Evolutionary conservation across 2,888 invertebrate species (phyloP).

Genomic region (Mesorhabditis belari): DNA sequence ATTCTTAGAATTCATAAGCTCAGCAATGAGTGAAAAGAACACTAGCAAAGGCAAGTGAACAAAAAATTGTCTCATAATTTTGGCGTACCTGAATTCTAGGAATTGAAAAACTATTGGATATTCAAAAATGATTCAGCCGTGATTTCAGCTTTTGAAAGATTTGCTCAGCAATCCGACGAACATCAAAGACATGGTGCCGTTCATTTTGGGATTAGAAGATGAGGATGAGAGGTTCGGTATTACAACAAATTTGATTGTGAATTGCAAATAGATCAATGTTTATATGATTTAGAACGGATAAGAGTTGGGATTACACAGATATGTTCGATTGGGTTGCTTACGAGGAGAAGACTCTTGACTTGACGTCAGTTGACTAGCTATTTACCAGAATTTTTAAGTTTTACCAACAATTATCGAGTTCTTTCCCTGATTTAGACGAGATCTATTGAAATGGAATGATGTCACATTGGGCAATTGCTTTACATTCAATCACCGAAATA

Average conservation of each 20-base stretch:
- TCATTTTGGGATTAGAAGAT: conserved; percentile 16
- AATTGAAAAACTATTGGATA: too few relatives aligned
- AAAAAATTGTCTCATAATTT: too few relatives aligned
- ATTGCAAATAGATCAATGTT: not conserved
- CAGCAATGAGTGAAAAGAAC: too few relatives aligned
- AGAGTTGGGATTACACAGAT: conserved; percentile 30
- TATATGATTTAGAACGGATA: conserved; percentile 3
- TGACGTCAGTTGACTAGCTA: conserved; percentile 7
- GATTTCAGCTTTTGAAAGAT: conserved; percentile 24
- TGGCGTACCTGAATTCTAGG: too few relatives aligned
- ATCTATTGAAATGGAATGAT: conserved; percentile 27
- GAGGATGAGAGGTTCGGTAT: conserved; percentile 1
- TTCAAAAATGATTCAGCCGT: not conserved
- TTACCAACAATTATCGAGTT: not conserved
- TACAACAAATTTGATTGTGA: too few relatives aligned
- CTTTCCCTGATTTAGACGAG: conserved; percentile 8
- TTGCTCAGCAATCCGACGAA: conserved; percentile 22
- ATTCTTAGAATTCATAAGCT: too few relatives aligned
- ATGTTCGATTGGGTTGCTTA: conserved; percentile 32
- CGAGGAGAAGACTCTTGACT: conserved; percentile 23
- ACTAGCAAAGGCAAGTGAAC: too few relatives aligned
- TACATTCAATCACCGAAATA: conserved; percentile 29
- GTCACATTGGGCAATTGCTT: conserved; percentile 33
- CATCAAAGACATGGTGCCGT: conserved; percentile 34
- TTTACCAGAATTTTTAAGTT: not conserved